Base-by-base conservation (phyloP, 2,888 invertebrate genomes). In the Meta bourneti region DNA sequence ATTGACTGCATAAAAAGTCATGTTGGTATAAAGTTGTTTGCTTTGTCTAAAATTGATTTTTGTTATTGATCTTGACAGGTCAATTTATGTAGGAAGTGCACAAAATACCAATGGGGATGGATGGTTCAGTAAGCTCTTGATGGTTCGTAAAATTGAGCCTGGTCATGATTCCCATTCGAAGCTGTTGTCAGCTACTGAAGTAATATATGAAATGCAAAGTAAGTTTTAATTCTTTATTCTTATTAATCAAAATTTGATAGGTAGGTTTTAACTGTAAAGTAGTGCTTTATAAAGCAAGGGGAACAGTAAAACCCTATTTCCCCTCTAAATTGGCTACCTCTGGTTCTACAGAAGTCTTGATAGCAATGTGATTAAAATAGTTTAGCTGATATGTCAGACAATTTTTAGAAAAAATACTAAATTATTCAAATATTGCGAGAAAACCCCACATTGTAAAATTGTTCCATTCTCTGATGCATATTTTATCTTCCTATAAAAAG, bases 111-210 rank as follows among this genome's bases (percentile, higher is more conserved):
- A 92, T 89, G 70, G 77, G 71, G 97, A 97, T 95, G 97, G 98
- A 94, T 98, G 98, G 98, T 95, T 98, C 90, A 97, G 97, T 93
- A 98, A 98, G 95, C 95, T 98, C 93, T 95, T 98, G 94, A 93
- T 93, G 81, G 98, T 98, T 77, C 96, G 98, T 93, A 97, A 97
- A 95, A 98, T 98, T 94, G 98, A 98, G 94, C 98, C 98, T 7
- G 98, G 98, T 1, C 98, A 98, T 95, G 98, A 98, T 95, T 97
- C 98, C 6, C 99, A 99, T 95, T 99, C 99, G 94, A 97, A 98
- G 93, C 98, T 99, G 97, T 96, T 99, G 83, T 98, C 99, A 94
- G 98, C 98, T 95, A 99, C 99, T 95, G 99, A 99, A 95, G 96
- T 97, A 90, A 97, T 99, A 94, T 99, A 98, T 95, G 98, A 98